Evolutionary conservation across 2,113 vertebrate species (phyloP).

Genomic region (Antechinus flavipes): DNA sequence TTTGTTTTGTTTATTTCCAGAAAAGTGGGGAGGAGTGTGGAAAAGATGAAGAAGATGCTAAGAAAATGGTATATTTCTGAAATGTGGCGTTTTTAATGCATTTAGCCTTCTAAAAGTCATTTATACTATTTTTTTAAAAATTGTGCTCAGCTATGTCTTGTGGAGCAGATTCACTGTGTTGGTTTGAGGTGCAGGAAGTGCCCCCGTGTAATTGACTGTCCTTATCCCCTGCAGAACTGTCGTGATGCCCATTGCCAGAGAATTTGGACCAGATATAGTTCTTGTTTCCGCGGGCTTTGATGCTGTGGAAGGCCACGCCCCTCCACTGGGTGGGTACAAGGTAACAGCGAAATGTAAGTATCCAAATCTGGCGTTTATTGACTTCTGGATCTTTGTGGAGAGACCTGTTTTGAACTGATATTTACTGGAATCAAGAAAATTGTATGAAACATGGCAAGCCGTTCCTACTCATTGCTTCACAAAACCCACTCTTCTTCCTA

Average conservation of each 20-base stretch:
- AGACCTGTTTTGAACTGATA: not conserved
- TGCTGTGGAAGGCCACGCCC: slow-evolving; percentile 88
- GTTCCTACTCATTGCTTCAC: slow-evolving; percentile 19
- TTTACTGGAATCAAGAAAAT: not conserved
- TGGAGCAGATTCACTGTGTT: not conserved
- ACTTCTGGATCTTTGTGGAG: slow-evolving; percentile 29
- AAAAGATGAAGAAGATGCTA: slow-evolving; percentile 58
- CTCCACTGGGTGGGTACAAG: slow-evolving; percentile 89
- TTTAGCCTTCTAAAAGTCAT: slow-evolving; percentile 54
- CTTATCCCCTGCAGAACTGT: slow-evolving; percentile 83
- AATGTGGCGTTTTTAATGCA: slow-evolving; percentile 54
- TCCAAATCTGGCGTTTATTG: not conserved
- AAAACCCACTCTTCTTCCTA: slow-evolving; percentile 3
- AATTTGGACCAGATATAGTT: slow-evolving; percentile 89
- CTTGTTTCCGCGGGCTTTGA: slow-evolving; percentile 91
- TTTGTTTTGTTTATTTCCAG: slow-evolving; percentile 34
- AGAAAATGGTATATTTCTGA: slow-evolving; percentile 56
- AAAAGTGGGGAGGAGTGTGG: slow-evolving; percentile 53
- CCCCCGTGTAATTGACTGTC: slow-evolving; percentile 65
- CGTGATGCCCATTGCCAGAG: slow-evolving; percentile 87
- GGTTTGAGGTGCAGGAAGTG: slow-evolving; percentile 39
- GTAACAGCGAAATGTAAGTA: slow-evolving; percentile 91
- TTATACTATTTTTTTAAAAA: slow-evolving; percentile 26
- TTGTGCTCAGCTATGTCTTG: slow-evolving; percentile 47
- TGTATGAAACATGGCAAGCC: slow-evolving; percentile 25